A percentile compares a stretch with the other conserved stretches of the same genome.
These are phyloP conservation scores for Rhopalosiphum maidis DNA, from an alignment of 1,140 invertebrate genomes.

Conservation along the genomic window DNA sequence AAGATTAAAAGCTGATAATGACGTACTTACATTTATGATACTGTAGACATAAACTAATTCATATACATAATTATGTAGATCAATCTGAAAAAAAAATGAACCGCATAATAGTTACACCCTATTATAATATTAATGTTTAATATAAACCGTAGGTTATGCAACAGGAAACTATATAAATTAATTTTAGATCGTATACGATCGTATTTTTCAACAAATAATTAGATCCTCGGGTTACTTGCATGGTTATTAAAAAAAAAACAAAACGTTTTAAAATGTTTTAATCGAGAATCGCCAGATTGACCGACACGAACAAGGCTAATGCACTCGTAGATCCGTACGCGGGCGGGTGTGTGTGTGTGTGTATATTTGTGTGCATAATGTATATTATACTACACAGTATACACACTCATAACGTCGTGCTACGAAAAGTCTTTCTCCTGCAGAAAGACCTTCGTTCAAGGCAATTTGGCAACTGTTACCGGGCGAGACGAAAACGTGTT, in stretches of 20 bases:
- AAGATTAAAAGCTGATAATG: not conserved
- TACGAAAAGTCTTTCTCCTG: conserved; percentile 59
- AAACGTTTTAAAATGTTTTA: not conserved
- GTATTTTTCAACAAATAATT: not conserved
- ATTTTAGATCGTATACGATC: not conserved
- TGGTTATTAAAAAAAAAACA: not conserved
- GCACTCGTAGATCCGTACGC: conserved; percentile 13
- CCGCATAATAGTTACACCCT: not conserved
- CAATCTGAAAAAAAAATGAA: not conserved
- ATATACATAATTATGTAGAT: not conserved
- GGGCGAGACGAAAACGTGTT: not conserved
- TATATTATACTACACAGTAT: not conserved
- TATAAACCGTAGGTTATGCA: not conserved
- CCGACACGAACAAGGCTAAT: conserved; percentile 12
- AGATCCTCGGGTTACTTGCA: not conserved
- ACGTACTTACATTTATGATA: not conserved
- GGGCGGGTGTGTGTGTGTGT: not conserved
- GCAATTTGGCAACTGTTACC: conserved; percentile 45
- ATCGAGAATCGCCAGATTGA: not conserved
- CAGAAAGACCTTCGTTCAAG: conserved; percentile 55
- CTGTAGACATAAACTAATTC: not conserved
- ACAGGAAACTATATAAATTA: not conserved
- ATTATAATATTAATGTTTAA: not conserved
- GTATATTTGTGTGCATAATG: not conserved
- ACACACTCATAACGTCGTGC: conserved; percentile 56